These are phyloP conservation scores for Andricus quercusramuli DNA, from an alignment of 2,888 invertebrate species.

Conservation along the genomic window DNA sequence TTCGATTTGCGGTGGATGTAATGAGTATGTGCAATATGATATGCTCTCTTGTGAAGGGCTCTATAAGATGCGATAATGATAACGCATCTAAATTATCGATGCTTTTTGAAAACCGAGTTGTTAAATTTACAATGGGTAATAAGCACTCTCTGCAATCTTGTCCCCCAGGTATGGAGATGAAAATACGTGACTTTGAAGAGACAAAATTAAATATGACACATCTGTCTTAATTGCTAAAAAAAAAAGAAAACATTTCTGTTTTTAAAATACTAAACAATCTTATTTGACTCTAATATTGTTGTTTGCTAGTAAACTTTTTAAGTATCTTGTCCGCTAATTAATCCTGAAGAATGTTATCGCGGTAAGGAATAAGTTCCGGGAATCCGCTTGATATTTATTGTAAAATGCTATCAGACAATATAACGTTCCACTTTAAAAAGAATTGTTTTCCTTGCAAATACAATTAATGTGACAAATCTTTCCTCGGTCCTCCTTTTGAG, in stretches of 20 bases:
- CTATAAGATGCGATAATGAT: too few species aligned
- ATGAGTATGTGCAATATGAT: not conserved
- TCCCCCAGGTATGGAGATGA: too few species aligned
- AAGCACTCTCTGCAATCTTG: too few species aligned
- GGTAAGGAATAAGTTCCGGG: conserved; percentile 16
- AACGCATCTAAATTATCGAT: too few species aligned
- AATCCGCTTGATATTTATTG: conserved; percentile 35
- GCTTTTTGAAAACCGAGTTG: too few species aligned
- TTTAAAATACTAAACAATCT: not conserved
- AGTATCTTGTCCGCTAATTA: conserved; percentile 10
- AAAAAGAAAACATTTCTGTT: too few species aligned
- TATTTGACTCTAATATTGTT: not conserved
- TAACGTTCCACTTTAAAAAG: conserved; percentile 26
- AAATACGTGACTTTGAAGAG: too few species aligned
- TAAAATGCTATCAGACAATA: conserved; percentile 38
- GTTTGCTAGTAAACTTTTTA: not conserved
- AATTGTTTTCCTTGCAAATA: conserved; percentile 40
- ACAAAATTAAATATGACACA: too few species aligned
- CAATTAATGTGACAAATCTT: conserved; percentile 38
- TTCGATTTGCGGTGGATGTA: too few species aligned
- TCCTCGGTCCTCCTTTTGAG: conserved; percentile 35
- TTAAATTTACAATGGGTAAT: too few species aligned
- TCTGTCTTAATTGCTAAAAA: too few species aligned
- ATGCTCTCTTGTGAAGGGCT: too few species aligned
- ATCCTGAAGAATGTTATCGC: conserved; percentile 17